Base-by-base conservation (phyloP, 2,888 invertebrate species). In the Odontocerum albicorne region DNA sequence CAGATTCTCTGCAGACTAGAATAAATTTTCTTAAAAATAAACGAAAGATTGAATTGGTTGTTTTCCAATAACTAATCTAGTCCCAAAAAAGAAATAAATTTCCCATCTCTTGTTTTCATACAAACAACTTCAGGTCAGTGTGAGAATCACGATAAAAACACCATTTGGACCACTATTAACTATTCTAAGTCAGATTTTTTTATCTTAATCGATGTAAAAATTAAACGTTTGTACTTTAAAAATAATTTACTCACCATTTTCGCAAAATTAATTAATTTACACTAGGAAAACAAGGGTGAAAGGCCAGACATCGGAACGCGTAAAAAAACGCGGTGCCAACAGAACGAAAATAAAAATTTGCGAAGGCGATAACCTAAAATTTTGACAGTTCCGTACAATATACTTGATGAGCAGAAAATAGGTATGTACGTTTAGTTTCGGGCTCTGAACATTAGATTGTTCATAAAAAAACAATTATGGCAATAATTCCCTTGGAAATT, bases 241-340 rank as follows among this genome's bases (percentile, higher is more conserved):
- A n/a, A n/a, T n/a, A n/a, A n/a, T 19, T 33, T 50, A 58, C 57
- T 58, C 32, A 58, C 57, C 57, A 58, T 58, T 50, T 58, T 58
- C 40, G 49, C 57, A 49, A 49, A 53, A 54, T 50, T 54, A 49
- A 54, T 54, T 35, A 49, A 49, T 49, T 51, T 51, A 46, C 45
- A 39, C 49, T 58, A 54, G 45, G 44, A 49, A 54, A 50, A 54
- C 49, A 54, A 54, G 43, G 49, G 57, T 32, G 50, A 58, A 46
- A 49, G 53, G 49, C 32, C 35, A 43, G 57, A 58, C 57, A 58
- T 58, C 57, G 47, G 57, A 58, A 49, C 53, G 53, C 57, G 57
- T 49, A 53, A 53, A 57, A n/a, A 53, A 21, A 43, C 31, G 46
- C 38, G 32, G 42, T 57, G 38, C 57, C 57, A 55, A 55, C 39